These are phyloP conservation scores for Gisinianus flammeolus DNA, from an alignment of 2,888 invertebrate genomes.

Conservation along the genomic window DNA sequence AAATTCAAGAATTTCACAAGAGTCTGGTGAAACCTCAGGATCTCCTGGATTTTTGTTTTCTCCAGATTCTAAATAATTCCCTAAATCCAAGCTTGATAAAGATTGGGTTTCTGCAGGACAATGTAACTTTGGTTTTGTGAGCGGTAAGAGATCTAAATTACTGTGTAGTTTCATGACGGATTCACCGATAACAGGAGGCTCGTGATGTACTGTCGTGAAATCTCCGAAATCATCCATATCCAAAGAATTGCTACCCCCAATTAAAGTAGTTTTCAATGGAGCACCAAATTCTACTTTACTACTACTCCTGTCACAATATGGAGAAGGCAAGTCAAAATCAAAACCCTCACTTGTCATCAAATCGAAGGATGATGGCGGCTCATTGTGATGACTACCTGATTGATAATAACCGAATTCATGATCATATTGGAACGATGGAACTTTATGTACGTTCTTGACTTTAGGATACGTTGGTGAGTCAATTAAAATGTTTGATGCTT, in stretches of 20 bases:
- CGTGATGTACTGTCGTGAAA: constrained; percentile 11
- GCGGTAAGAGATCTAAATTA: constrained; percentile 31
- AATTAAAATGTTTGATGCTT: constrained; percentile 38
- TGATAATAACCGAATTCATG: not conserved
- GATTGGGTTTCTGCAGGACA: constrained; percentile 57
- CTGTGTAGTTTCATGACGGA: constrained; percentile 13
- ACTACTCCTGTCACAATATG: not conserved
- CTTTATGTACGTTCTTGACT: not conserved
- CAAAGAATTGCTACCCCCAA: constrained; percentile 1
- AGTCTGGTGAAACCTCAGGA: constrained; percentile 24
- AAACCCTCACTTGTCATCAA: constrained; percentile 13
- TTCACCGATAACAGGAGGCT: not conserved
- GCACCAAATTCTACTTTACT: constrained; percentile 20
- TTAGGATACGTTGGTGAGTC: constrained; percentile 34
- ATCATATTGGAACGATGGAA: not conserved
- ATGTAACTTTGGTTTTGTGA: not conserved
- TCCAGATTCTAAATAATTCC: constrained; percentile 45
- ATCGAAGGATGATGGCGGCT: constrained; percentile 40
- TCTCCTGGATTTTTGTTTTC: constrained; percentile 15
- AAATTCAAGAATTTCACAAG: constrained; percentile 14
- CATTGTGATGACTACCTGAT: not conserved
- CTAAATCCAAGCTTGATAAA: constrained; percentile 56
- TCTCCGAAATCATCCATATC: constrained; percentile 25
- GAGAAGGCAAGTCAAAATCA: not conserved
- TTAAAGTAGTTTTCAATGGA: constrained; percentile 31